Base-by-base conservation (phyloP, 2,888 invertebrate species). In the Lasioglossum calceatum region DNA sequence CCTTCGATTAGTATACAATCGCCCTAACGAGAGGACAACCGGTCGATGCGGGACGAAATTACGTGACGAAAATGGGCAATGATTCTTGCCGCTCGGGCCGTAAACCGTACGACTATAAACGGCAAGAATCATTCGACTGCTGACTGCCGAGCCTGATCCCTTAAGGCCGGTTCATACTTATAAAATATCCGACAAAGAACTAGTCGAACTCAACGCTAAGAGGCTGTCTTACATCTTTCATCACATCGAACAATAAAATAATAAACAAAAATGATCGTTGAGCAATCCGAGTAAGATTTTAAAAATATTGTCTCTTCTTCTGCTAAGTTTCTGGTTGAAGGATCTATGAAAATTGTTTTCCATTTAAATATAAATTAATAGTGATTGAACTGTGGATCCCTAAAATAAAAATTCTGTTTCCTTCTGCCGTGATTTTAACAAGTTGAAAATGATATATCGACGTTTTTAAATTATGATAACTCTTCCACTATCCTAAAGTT, bases 1-100 rank as follows among this genome's bases (percentile, higher is more conserved):
- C 47, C 74, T 74, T 67, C 74, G 79, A 79, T 80, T 74, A 80
- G 74, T 74, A 80, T 64, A 74, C 74, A 80, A 74, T 79, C 47
- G 73, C 58, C 72, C 79, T 79, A 79, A 61, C 47, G 79, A 79
- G 79, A 79, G 44, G 77, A 77, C 36, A 73, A 79, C 61, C 61
- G 73, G 61, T 73, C 77, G 77, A 61, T 64, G 79, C 72, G 61
- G 73, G 73, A n/a, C 44, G 61, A 32, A 47, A 73, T 73, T 73
- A 79, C 73, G 61, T 36, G 72, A 79, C 79, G 61, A 79, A 79
- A 79, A 79, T 32, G 72, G 36, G 54, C 16, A 54, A 75, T 36
- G 39, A 75, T 70, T 70, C 70, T 70, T 70, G 70, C 70, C 70
- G 70, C 23, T 23, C 42, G 23, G 39, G 39, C 70, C 70, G n/a